phyloP scores from a whole-genome alignment of 2,888 invertebrate species.

The Agapostemon virescens region DNA sequence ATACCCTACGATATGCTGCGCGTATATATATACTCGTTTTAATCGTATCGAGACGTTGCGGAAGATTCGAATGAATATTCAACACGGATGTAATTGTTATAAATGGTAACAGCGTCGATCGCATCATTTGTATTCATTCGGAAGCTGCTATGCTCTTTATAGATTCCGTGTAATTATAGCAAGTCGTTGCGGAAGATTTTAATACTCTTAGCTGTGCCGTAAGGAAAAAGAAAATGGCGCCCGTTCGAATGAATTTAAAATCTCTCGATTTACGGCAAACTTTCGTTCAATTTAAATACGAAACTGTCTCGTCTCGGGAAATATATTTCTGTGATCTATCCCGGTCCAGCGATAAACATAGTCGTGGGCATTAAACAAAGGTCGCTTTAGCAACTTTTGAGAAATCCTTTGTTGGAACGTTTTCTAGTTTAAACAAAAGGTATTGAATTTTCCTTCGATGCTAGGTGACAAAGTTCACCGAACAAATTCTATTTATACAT shows the following conservation, averaged over 20 bases:
- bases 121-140: neutral
- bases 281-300: no score
- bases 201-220: no score
- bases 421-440: neutral
- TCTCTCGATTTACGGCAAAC: no score
- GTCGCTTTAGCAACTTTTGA: neutral
- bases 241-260: no score
- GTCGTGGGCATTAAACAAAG: neutral
- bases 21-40: neutral
- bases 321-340: neutral
- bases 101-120: neutral
- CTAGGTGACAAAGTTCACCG: neutral
- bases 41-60: neutral
- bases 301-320: neutral
- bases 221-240: no score
- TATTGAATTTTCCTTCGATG: neutral
- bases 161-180: neutral
- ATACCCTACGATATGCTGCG: neutral
- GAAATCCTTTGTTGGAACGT: neutral
- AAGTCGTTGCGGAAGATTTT: neutral
- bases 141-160: neutral
- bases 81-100: neutral
- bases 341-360: neutral
- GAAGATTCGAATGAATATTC: neutral
- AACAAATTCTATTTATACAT: neutral